phyloP scores from a whole-genome alignment of 1,140 invertebrate genomes.

The Drosophila melanica region DNA sequence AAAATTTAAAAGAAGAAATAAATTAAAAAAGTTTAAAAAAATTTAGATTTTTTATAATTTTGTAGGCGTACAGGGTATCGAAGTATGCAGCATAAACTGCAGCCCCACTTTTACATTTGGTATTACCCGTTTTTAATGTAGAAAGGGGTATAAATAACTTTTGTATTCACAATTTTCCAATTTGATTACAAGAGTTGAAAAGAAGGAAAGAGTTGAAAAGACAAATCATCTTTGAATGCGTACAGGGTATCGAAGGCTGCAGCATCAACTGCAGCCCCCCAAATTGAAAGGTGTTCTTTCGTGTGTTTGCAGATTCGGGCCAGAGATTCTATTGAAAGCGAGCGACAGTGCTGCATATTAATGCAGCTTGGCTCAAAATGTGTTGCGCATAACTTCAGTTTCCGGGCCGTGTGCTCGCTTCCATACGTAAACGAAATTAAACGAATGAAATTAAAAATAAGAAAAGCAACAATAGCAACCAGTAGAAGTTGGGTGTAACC shows the following conservation, averaged over 20 bases:
- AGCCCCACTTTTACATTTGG: too few relatives aligned
- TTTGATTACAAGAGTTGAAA: too few relatives aligned
- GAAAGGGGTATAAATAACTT: too few relatives aligned
- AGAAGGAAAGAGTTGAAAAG: too few relatives aligned
- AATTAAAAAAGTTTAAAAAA: too few relatives aligned
- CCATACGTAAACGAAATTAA: conserved; percentile 48
- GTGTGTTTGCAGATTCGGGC: background rate
- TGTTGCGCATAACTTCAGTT: background rate
- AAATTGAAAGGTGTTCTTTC: background rate
- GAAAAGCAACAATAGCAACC: conserved; percentile 13
- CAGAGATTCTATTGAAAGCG: background rate
- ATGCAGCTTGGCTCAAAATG: conserved; percentile 12
- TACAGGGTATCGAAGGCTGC: background rate
- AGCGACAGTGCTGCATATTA: conserved; percentile 14
- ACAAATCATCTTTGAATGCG: background rate
- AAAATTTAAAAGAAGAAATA: too few relatives aligned
- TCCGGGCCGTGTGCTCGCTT: background rate
- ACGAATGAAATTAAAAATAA: conserved; percentile 43
- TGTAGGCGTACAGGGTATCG: background rate
- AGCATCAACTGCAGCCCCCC: background rate
- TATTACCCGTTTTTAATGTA: too few relatives aligned
- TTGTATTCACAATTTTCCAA: too few relatives aligned
- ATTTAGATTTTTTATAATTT: too few relatives aligned
- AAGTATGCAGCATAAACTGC: background rate
- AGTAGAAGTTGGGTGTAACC: too few relatives aligned